These are phyloP conservation scores for Schizopygopsis pylzovi DNA, from an alignment of 2,797 vertebrate genomes.

Conservation along the genomic window DNA sequence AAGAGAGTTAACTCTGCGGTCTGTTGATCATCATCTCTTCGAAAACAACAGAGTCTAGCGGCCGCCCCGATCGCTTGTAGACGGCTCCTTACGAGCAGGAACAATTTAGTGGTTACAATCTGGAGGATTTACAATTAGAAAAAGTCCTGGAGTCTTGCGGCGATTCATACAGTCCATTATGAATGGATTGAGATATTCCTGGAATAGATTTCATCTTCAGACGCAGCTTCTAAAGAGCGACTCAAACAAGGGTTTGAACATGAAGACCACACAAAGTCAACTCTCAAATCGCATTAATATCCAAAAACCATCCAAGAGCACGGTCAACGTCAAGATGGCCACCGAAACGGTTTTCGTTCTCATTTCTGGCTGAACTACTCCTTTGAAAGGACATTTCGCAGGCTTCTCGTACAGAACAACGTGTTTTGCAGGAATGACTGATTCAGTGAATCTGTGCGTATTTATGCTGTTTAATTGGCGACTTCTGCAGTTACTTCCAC, in stretches of 20 bases:
- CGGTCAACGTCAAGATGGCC: constrained; percentile 36
- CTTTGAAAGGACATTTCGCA: neutral
- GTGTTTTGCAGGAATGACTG: too few relatives aligned
- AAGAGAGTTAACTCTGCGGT: constrained; percentile 76
- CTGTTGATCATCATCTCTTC: constrained; percentile 75
- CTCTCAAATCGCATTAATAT: neutral
- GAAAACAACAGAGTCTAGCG: constrained; percentile 66
- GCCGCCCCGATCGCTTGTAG: constrained; percentile 69
- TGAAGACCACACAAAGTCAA: constrained; percentile 1
- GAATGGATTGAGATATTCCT: constrained; percentile 73
- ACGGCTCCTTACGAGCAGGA: constrained; percentile 71
- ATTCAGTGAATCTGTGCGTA: too few relatives aligned
- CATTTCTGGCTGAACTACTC: neutral
- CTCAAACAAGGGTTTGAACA: too few relatives aligned
- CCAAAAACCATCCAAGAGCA: neutral
- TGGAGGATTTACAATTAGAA: constrained; percentile 74
- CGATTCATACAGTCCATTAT: constrained; percentile 73
- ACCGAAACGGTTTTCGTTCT: constrained; percentile 51
- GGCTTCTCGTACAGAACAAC: neutral
- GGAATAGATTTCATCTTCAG: constrained; percentile 71
- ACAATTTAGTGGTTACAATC: constrained; percentile 76
- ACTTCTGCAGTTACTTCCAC: too few relatives aligned
- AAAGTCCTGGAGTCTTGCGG: constrained; percentile 54
- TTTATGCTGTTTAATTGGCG: too few relatives aligned
- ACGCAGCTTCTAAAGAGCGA: constrained; percentile 33